Conservation (phyloP, 1,140 invertebrate species). For the Phocides pigmalion region DNA sequence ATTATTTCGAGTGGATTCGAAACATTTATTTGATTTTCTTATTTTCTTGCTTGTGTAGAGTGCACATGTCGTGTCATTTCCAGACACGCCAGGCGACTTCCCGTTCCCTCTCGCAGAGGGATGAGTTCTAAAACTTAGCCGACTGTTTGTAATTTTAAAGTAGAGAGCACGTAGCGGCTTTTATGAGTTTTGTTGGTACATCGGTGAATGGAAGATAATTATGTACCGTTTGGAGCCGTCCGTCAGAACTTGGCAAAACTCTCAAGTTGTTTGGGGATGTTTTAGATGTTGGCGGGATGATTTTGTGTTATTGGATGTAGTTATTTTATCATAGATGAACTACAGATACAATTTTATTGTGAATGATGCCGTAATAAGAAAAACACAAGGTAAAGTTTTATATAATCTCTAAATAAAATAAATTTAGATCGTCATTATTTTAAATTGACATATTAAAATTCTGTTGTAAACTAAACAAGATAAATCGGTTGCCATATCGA, state of each 20-base stretch:
- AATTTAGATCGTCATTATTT: no score
- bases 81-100: conserved; percentile 5
- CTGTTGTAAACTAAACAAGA: no score
- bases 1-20: no score
- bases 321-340: no score
- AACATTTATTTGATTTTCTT: no score
- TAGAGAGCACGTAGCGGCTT: conserved; percentile 63
- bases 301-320: background rate
- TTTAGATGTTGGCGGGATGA: background rate
- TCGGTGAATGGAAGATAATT: conserved; percentile 46
- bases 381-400: no score
- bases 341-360: no score
- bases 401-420: no score
- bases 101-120: conserved; percentile 27
- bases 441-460: no score
- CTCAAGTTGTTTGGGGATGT: conserved; percentile 12
- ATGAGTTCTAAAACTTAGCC: conserved; percentile 72
- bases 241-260: conserved; percentile 27
- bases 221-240: conserved; percentile 37
- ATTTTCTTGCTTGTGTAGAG: no score
- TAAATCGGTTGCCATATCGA: no score
- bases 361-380: no score
- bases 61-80: background rate
- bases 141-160: conserved; percentile 77
- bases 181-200: conserved; percentile 68